Base-by-base conservation (phyloP, 2,888 invertebrate species). In the Periphyllus acericola region DNA sequence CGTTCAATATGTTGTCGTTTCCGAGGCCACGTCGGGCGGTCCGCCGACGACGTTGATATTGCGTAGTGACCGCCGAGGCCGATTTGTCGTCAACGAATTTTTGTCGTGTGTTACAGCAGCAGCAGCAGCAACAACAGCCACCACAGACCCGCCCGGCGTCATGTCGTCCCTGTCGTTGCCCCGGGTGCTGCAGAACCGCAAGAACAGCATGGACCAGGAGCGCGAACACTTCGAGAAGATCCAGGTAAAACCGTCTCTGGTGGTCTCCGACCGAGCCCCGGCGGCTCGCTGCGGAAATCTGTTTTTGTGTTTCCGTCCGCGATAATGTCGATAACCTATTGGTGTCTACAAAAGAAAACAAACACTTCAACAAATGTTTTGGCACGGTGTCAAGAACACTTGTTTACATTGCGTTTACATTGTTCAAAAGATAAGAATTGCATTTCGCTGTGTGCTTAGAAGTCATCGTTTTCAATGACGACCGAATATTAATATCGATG, bases 141-240 rank as follows among this genome's bases (percentile, higher is more conserved):
- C 40, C 3, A 40, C 0, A 46, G 1, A 76, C 4, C 25, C 17
- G n/a, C 14, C 14, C 19, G 5, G 3, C 60, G 66, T 55, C 89
- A 95, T 95, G 95, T 94, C 95, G 92, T 95, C 95, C 90, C 92
- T 95, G 91, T 95, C 95, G 76, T 92, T 95, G 90, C 95, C 95
- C 68, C 93, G 95, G 91, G 95, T 95, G 90, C 92, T 95, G 89
- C 95, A 95, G 91, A 94, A 94, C 90, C 94, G 95, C 91, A 95
- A 95, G 92, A 95, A 95, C 90, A 95, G 95, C 91, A 92, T 95
- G 91, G 95, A 96, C 91, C 93, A 94, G 90, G 96, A 96, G 92
- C 93, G 95, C 87, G 96, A 96, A 92, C 95, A 95, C 91, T 96
- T 96, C 91, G 96, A 96, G 92, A 96, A 95, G 92, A 94, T 94